phyloP scores from a whole-genome alignment of 2,888 invertebrate species.

The Cheilosia impressa region DNA sequence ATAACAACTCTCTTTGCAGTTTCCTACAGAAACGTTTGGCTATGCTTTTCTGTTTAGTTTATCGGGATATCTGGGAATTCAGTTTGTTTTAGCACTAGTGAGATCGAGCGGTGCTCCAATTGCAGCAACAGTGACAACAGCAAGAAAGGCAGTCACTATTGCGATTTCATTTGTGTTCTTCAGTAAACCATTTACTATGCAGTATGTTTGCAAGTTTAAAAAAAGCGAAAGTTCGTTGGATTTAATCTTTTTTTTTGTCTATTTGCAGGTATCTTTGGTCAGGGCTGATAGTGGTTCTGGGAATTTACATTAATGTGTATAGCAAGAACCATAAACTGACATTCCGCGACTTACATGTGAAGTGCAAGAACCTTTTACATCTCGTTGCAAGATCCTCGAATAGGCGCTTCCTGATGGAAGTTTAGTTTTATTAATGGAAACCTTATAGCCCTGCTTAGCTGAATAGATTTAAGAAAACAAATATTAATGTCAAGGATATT shows the following conservation, averaged over 20 bases:
- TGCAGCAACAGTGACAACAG: constrained; percentile 96
- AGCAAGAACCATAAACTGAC: constrained; percentile 88
- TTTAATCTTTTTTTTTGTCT: constrained; percentile 48
- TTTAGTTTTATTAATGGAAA: constrained; percentile 71
- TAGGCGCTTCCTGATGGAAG: constrained; percentile 81
- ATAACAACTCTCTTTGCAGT: constrained; percentile 84
- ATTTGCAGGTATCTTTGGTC: constrained; percentile 94
- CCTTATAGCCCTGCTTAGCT: constrained; percentile 17
- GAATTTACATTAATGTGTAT: constrained; percentile 97
- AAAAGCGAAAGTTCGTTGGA: neutral
- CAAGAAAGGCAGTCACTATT: constrained; percentile 95
- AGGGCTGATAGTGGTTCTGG: constrained; percentile 93
- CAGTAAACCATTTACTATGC: constrained; percentile 95
- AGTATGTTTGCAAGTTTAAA: constrained; percentile 87
- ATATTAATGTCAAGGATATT: too few species aligned
- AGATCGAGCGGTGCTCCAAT: constrained; percentile 95
- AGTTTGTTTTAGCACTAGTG: constrained; percentile 95
- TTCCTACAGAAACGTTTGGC: constrained; percentile 90
- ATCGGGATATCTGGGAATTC: constrained; percentile 96
- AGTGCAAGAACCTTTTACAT: constrained; percentile 69
- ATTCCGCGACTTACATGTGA: constrained; percentile 79
- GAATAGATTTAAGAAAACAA: constrained; percentile 13
- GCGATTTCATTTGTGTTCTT: constrained; percentile 96
- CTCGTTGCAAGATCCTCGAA: constrained; percentile 77
- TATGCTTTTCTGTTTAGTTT: constrained; percentile 94